Percentiles rank a stretch among this genome's conserved stretches.
These are phyloP conservation scores for Nyctalus aviator DNA, from an alignment of 2,797 vertebrate genomes.

Conservation along the genomic window DNA sequence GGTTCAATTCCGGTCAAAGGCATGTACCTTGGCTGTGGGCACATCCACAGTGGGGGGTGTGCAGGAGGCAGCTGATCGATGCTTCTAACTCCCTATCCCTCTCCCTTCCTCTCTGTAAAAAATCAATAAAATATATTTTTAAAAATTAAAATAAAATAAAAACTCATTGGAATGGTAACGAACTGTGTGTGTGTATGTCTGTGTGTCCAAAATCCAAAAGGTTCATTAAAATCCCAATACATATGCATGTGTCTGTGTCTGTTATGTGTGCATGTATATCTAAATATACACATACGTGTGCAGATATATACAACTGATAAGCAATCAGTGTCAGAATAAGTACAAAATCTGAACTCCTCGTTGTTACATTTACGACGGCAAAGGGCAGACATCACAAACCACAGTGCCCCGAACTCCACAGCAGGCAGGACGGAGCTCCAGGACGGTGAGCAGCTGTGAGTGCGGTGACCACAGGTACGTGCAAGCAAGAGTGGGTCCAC, in stretches of 20 bases:
- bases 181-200: neutral
- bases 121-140: too few relatives aligned
- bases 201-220: neutral
- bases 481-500: too few relatives aligned
- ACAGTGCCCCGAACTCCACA: neutral
- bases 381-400: neutral
- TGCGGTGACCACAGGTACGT: neutral
- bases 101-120: too few relatives aligned
- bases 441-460: neutral
- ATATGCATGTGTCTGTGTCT: accelerated
- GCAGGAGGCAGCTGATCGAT: too few relatives aligned
- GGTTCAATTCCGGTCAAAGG: too few relatives aligned
- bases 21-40: too few relatives aligned
- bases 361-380: neutral
- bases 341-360: neutral
- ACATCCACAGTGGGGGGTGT: too few relatives aligned
- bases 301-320: neutral
- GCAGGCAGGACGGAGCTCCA: neutral
- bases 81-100: too few relatives aligned
- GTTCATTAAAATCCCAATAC: neutral
- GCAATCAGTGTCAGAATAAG: neutral
- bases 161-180: neutral
- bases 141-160: neutral
- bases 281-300: neutral
- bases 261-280: accelerated